Evolutionary conservation across 1,140 invertebrate genomes (phyloP), one percentile per base, ranked within the genome.

Genomic region (Ostrea edulis): DNA sequence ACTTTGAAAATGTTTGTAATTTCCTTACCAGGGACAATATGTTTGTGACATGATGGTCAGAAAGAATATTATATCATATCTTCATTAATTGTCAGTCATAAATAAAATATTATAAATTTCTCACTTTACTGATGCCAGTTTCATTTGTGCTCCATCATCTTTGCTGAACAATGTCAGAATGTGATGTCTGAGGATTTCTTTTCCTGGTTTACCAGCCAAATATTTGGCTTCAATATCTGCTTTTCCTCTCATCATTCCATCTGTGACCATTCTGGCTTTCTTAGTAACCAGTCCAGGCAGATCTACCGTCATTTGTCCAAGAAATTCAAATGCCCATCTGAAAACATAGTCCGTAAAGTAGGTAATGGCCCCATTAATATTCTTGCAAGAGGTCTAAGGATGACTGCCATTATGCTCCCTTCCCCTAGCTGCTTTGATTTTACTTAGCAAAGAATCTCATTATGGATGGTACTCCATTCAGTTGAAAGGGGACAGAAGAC

Each of bases 251-350:
- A 82, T 0, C 52, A 25, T 25, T 65, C 44, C 65, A 29, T 35
- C 20, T n/a, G 87, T 71, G 3, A 22, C 82, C 68, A 77, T 77
- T 29, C 68, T 35, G 29, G 22, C 68, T 77, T 4, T 77, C 68
- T 77, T 77, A 4, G 9, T 29, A 0, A 29, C 25, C 29, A 77
- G 22, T 35, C 22, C 8, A 77, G 68, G 68, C 29, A 91, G 22
- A 0, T 44, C 85, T 8, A 91, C 82, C 2, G n/a, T 22, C 83
- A 90, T 82, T 25, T 85, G 51, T 52, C 90, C 90, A 58, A 77
- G 54, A 52, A 89, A 83, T 65, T 88, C 86, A 51, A 86, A 52
- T 25, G 84, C 82, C 77, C 88, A 86, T 17, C 90, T 91, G 71
- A 54, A 82, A 82, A 87, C 8, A 62, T 20, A 14, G n/a, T 20